phyloP scores from a whole-genome alignment of 2,888 invertebrate species.

The Phaedon cochleariae region DNA sequence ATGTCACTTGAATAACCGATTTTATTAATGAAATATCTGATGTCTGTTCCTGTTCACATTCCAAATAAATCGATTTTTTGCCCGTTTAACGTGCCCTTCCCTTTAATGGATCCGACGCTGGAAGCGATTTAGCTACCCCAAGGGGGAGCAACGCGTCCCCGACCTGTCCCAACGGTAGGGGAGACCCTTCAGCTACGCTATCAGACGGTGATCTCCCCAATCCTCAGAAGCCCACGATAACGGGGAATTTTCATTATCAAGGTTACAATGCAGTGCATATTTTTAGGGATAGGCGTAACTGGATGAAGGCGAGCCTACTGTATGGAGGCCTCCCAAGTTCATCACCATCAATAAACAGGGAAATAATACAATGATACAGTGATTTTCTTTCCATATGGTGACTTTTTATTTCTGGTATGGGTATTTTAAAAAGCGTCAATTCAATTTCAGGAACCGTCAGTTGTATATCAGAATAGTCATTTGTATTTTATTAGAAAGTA shows the following conservation, averaged over 20 bases:
- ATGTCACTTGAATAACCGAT: too few relatives aligned
- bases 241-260: conserved; percentile 49
- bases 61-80: too few relatives aligned
- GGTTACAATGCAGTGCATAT: conserved; percentile 43
- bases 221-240: conserved; percentile 49
- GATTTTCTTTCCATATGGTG: too few relatives aligned
- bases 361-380: neutral
- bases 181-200: conserved; percentile 49
- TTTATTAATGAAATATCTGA: too few relatives aligned
- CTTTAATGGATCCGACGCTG: conserved; percentile 51
- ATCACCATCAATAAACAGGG: neutral
- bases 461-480: too few relatives aligned
- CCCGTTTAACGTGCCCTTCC: too few relatives aligned
- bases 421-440: too few relatives aligned
- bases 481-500: too few relatives aligned
- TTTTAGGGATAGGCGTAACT: conserved; percentile 17
- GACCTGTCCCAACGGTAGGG: conserved; percentile 57
- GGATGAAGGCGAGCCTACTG: neutral
- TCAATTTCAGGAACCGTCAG: too few relatives aligned
- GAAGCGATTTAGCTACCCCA: conserved; percentile 50
- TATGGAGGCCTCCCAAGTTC: too few relatives aligned
- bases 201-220: conserved; percentile 47
- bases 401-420: too few relatives aligned
- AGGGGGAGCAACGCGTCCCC: conserved; percentile 46
- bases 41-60: too few relatives aligned